Conservation (phyloP, 2,888 invertebrate species). For the Limnephilus lunatus region DNA sequence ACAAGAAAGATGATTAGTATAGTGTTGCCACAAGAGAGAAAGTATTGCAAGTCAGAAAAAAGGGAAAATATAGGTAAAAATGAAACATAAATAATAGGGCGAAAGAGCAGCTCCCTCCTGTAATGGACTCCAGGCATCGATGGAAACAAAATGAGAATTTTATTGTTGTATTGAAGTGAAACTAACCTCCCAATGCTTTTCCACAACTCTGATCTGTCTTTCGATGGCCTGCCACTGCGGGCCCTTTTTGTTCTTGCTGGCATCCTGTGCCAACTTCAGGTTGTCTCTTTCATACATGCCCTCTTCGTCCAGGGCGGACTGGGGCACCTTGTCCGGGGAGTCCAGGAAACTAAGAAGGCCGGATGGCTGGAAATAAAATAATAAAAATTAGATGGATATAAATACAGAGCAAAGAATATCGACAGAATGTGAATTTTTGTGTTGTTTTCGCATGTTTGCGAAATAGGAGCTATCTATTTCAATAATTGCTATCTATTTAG, state of each 20-base stretch:
- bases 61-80: no score
- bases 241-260: conserved; percentile 82
- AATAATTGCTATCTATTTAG: no score
- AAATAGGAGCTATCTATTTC: no score
- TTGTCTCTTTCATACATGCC: conserved; percentile 92
- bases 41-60: no score
- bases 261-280: conserved; percentile 93
- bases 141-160: no score
- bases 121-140: no score
- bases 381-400: conserved; percentile 30
- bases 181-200: conserved; percentile 89
- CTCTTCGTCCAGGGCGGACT: conserved; percentile 83
- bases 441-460: no score
- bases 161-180: background rate
- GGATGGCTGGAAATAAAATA: conserved; percentile 83
- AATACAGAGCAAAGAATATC: no score
- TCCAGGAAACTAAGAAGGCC: conserved; percentile 94
- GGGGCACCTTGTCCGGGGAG: conserved; percentile 89
- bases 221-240: conserved; percentile 85
- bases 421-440: no score
- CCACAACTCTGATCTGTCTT: conserved; percentile 85
- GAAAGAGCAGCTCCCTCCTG: no score
- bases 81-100: no score
- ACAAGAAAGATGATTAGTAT: background rate
- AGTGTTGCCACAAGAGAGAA: background rate